Evolutionary conservation across 2,797 vertebrate species (phyloP).

Genomic region (Brachymystax lenok): DNA sequence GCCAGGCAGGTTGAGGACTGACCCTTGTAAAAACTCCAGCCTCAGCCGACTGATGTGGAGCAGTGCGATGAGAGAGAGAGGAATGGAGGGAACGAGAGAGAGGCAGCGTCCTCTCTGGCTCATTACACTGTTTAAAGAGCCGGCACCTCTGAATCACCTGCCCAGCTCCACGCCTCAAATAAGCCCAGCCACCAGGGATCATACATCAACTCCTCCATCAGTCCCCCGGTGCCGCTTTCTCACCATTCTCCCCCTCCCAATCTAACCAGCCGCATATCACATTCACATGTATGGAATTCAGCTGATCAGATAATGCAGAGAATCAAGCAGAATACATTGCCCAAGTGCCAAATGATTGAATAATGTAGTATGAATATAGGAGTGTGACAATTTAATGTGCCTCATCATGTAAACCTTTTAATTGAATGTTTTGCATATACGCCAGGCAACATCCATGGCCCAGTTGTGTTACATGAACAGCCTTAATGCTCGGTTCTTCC

Average conservation of each 20-base stretch:
- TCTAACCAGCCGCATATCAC: conserved; percentile 26
- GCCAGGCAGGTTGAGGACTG: conserved; percentile 10
- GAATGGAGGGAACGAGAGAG: too few relatives aligned
- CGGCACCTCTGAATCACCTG: conserved; percentile 72
- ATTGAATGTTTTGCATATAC: conserved; percentile 33
- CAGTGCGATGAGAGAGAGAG: neutral
- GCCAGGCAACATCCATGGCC: conserved; percentile 7
- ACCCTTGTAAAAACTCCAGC: neutral
- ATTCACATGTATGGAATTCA: neutral
- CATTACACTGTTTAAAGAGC: conserved; percentile 78
- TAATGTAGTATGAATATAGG: neutral
- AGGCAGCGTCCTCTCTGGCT: conserved; percentile 61
- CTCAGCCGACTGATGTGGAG: neutral
- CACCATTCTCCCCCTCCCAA: conserved; percentile 11
- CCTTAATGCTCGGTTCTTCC: conserved; percentile 16
- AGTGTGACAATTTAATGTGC: conserved; percentile 32
- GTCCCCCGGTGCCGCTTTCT: conserved; percentile 41
- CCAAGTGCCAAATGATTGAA: conserved; percentile 19
- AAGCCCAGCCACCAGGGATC: conserved; percentile 66
- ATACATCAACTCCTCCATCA: conserved; percentile 70
- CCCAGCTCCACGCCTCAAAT: conserved; percentile 67
- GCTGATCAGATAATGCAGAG: neutral
- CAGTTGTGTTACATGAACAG: conserved; percentile 33
- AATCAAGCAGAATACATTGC: neutral
- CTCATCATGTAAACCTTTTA: conserved; percentile 39